A percentile compares a stretch with the other conserved stretches of the same genome.
phyloP scores from a whole-genome alignment of 35 echinoderm and acorn worm genomes.

The Amphiura filiformis region DNA sequence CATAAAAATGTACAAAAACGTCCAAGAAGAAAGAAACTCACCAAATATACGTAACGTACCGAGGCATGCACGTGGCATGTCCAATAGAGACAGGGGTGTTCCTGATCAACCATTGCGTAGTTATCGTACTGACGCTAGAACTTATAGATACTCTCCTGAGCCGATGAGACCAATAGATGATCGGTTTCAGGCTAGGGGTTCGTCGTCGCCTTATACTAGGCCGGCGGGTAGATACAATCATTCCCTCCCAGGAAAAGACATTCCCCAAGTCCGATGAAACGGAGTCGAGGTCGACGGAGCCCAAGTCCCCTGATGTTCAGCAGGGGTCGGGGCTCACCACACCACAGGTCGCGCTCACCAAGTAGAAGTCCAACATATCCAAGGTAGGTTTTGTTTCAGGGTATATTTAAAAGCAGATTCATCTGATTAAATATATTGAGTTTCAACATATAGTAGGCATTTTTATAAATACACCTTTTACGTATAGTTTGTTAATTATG shows the following conservation, averaged over 20 bases:
- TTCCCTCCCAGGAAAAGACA: slow-evolving; percentile 14
- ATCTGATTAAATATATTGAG: background rate
- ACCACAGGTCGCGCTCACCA: slow-evolving; percentile 42
- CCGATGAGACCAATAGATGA: slow-evolving; percentile 6
- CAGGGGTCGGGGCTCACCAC: slow-evolving; percentile 17
- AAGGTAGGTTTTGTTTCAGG: slow-evolving; percentile 50
- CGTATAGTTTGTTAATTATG: too few species aligned
- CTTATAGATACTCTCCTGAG: slow-evolving; percentile 16
- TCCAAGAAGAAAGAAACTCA: slow-evolving; percentile 58
- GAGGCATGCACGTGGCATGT: background rate
- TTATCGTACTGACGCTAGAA: background rate
- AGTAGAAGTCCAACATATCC: slow-evolving; percentile 77
- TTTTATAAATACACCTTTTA: too few species aligned
- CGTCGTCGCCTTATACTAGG: background rate
- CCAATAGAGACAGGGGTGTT: background rate
- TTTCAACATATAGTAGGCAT: background rate
- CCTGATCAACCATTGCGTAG: background rate
- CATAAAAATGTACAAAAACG: slow-evolving; percentile 67
- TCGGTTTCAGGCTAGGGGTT: background rate
- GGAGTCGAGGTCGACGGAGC: slow-evolving; percentile 4
- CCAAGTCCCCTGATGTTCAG: slow-evolving; percentile 18
- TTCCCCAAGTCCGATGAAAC: background rate
- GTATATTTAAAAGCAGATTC: background rate
- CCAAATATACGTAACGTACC: slow-evolving; percentile 41
- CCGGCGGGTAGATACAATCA: background rate